A percentile compares a stretch with the other conserved stretches of the same genome.
Conservation (phyloP, 2,888 invertebrate species). For the Melangyna quadrimaculata region DNA sequence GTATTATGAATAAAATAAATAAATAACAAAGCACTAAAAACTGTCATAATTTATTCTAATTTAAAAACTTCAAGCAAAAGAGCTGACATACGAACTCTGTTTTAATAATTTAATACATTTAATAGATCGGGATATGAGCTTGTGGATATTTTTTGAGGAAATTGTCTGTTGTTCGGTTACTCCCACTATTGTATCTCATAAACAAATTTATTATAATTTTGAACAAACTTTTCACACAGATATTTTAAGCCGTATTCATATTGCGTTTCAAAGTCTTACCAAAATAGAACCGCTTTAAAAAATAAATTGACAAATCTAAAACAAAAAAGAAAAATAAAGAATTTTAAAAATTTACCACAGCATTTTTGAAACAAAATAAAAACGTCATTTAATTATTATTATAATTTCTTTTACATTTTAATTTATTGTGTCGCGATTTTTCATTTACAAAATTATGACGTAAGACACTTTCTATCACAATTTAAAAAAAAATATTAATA, state of each 20-base stretch:
- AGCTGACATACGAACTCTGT: neutral
- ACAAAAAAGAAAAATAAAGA: no score
- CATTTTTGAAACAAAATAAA: neutral
- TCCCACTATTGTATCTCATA: no score
- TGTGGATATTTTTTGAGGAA: neutral
- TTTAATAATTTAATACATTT: neutral
- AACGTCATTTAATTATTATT: neutral
- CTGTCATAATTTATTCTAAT: neutral
- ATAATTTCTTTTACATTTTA: constrained; percentile 43
- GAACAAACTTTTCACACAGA: no score
- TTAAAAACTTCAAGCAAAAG: neutral
- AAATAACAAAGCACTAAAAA: neutral
- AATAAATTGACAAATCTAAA: no score
- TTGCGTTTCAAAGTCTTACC: no score
- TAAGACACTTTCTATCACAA: constrained; percentile 74
- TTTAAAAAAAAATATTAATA: constrained; percentile 65
- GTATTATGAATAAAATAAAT: neutral
- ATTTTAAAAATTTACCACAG: neutral
- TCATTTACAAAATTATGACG: constrained; percentile 71
- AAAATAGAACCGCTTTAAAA: no score
- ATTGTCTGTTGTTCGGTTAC: no score
- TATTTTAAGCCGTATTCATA: no score
- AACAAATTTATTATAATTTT: no score
- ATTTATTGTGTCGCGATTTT: constrained; percentile 65
- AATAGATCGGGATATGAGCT: no score